A percentile compares a stretch with the other conserved stretches of the same genome.
These are phyloP conservation scores for Oreohelix idahoensis DNA, from an alignment of 1,140 invertebrate species.

Conservation along the genomic window DNA sequence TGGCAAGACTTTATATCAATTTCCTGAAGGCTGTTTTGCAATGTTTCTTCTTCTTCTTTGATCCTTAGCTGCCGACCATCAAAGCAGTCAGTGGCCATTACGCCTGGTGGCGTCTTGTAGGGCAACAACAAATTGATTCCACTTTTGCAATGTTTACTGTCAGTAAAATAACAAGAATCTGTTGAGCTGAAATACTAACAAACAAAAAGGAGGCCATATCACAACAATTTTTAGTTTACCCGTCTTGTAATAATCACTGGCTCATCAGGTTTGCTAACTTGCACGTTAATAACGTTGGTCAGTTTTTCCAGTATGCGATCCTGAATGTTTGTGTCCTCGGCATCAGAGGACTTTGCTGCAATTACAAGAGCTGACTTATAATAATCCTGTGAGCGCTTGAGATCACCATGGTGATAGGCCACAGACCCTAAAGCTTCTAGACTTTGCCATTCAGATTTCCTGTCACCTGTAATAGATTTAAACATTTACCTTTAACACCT, in stretches of 20 bases:
- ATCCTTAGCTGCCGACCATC: too few relatives aligned
- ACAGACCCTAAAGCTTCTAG: conserved; percentile 18
- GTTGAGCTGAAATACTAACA: too few relatives aligned
- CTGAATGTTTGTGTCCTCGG: neutral
- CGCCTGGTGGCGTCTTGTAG: too few relatives aligned
- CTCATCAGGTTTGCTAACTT: neutral
- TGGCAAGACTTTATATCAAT: too few relatives aligned
- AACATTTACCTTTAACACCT: too few relatives aligned
- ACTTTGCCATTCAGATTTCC: conserved; percentile 35
- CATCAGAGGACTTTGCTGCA: neutral
- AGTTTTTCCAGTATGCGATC: conserved; percentile 22
- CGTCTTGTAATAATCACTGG: neutral
- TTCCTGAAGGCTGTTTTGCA: too few relatives aligned
- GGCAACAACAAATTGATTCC: too few relatives aligned
- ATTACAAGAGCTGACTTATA: conserved; percentile 14
- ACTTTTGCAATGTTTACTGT: too few relatives aligned
- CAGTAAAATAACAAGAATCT: too few relatives aligned
- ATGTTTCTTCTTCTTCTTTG: too few relatives aligned
- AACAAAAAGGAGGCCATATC: too few relatives aligned
- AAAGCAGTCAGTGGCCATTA: too few relatives aligned
- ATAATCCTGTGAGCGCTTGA: conserved; percentile 6
- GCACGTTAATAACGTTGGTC: conserved; percentile 14
- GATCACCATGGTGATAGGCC: neutral
- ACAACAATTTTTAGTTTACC: neutral
- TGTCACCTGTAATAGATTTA: conserved; percentile 29